phyloP scores from a whole-genome alignment of 1,140 invertebrate genomes.

The Meloidogyne floridensis region DNA sequence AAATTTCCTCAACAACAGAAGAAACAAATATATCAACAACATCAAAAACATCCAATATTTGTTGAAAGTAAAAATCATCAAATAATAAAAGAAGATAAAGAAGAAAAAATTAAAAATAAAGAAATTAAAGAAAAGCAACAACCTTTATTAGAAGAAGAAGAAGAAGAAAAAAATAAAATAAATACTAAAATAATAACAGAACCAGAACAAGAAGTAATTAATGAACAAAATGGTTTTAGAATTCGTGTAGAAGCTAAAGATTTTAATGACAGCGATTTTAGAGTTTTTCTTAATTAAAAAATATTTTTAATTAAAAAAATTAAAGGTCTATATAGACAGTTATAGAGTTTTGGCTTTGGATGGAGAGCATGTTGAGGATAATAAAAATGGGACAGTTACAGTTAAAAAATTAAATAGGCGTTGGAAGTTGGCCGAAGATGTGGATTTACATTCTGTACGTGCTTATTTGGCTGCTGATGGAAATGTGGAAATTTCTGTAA shows the following conservation, averaged over 20 bases:
- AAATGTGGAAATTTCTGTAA: conserved; percentile 14
- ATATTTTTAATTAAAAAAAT: neutral
- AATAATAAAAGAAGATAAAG: neutral
- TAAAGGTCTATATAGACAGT: conserved; percentile 19
- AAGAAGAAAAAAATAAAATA: neutral
- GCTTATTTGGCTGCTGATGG: conserved; percentile 15
- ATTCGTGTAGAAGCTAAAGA: conserved; percentile 18
- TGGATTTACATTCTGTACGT: conserved; percentile 12
- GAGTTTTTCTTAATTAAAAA: neutral
- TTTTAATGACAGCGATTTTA: conserved; percentile 17
- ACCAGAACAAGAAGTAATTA: conserved; percentile 18
- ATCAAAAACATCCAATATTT: conserved; percentile 6
- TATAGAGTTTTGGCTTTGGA: conserved; percentile 16
- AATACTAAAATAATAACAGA: neutral
- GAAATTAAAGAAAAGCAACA: neutral
- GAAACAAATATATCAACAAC: neutral
- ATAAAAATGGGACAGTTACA: conserved; percentile 7
- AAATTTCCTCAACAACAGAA: neutral
- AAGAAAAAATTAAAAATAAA: neutral
- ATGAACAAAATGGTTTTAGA: neutral
- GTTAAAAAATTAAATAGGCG: conserved; percentile 18
- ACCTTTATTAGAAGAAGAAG: neutral
- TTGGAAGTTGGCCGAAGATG: conserved; percentile 18
- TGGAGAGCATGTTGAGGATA: conserved; percentile 17
- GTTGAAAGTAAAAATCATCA: neutral